Evolutionary conservation across 2,113 vertebrate species (phyloP).

Genomic region (Rattus norvegicus): GRCr8 NC_086022.1:86833001-86833500

Average conservation of each 20-base stretch:
- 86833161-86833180: not conserved
- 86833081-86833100: not conserved
- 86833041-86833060: not conserved
- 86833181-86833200: not conserved
- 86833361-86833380: not conserved
- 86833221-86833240: not conserved
- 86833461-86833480: slow-evolving; percentile 3
- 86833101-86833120: not conserved
- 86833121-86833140: not conserved
- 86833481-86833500: not conserved
- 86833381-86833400: not conserved
- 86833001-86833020: not conserved
- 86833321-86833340: not conserved
- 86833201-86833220: not conserved
- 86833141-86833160: slow-evolving; percentile 35
- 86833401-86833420: not conserved
- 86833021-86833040: not conserved
- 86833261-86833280: not conserved
- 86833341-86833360: not conserved
- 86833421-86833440: not conserved
- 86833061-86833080: not conserved
- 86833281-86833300: not conserved
- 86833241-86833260: not conserved
- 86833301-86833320: not conserved
- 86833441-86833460: not conserved